Percentiles rank a stretch among this genome's conserved stretches.
These are phyloP conservation scores for Podotricha telesiphe DNA, from an alignment of 2,888 invertebrate genomes.

Conservation along the genomic window DNA sequence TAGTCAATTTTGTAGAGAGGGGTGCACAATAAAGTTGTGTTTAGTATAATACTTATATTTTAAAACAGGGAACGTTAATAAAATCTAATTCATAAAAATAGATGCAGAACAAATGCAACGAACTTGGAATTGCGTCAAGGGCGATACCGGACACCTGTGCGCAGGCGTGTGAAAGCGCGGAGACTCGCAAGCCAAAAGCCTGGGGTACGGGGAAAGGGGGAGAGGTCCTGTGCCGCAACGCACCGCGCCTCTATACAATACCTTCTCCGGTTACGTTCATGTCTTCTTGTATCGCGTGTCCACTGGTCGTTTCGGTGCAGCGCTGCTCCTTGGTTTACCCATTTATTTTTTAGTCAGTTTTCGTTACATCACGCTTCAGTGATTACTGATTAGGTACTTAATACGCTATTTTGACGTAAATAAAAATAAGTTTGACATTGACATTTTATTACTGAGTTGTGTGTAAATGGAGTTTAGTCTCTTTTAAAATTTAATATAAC, in stretches of 20 bases:
- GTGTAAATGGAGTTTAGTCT: not conserved
- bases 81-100: slow-evolving; percentile 28
- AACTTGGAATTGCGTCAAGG: slow-evolving; percentile 76
- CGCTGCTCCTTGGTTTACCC: slow-evolving; percentile 55
- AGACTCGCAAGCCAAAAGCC: slow-evolving; percentile 48
- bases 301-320: slow-evolving; percentile 51
- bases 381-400: slow-evolving; percentile 58
- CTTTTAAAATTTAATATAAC: slow-evolving; percentile 17
- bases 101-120: slow-evolving; percentile 55
- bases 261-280: slow-evolving; percentile 78
- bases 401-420: slow-evolving; percentile 38
- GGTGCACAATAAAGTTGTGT: not conserved
- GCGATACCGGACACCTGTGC: slow-evolving; percentile 81
- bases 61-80: not conserved
- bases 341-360: slow-evolving; percentile 75
- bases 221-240: slow-evolving; percentile 64
- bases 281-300: slow-evolving; percentile 73
- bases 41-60: not conserved
- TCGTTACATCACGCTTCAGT: slow-evolving; percentile 66
- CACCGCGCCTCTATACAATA: slow-evolving; percentile 79
- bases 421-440: not conserved
- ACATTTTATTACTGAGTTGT: not conserved
- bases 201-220: slow-evolving; percentile 47
- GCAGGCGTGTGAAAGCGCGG: slow-evolving; percentile 78
- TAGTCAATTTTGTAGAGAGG: slow-evolving; percentile 2